phyloP scores from a whole-genome alignment of 1,140 invertebrate species.

The Brachionus calyciflorus region DNA sequence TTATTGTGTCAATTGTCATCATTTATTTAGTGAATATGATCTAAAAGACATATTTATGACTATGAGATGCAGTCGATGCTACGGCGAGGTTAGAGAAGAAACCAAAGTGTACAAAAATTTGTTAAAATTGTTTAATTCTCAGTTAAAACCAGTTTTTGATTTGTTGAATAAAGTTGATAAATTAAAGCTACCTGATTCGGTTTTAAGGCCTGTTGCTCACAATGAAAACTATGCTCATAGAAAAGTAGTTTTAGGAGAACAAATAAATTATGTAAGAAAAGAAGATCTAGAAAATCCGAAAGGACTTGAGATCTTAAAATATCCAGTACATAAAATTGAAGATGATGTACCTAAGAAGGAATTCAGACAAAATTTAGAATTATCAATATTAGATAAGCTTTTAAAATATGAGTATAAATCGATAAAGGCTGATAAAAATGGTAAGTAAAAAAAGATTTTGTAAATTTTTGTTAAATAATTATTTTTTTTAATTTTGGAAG shows the following conservation, averaged over 20 bases:
- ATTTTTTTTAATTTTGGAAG: background rate
- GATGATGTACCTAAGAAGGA: background rate
- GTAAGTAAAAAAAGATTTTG: too few relatives aligned
- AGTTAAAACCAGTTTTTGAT: conserved; percentile 6
- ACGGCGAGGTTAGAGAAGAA: conserved; percentile 6
- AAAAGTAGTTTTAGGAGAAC: background rate
- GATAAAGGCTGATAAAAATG: background rate
- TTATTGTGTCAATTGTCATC: background rate
- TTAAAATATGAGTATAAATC: conserved; percentile 14
- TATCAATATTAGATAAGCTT: background rate
- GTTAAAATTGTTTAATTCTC: background rate
- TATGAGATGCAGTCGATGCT: conserved; percentile 25
- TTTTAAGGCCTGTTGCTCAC: conserved; percentile 2
- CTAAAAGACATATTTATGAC: conserved; percentile 37
- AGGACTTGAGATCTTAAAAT: background rate
- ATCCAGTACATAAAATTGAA: background rate
- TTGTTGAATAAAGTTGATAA: conserved; percentile 27
- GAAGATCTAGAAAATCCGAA: background rate
- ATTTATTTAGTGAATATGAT: conserved; percentile 3
- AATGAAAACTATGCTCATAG: background rate
- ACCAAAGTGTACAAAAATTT: background rate
- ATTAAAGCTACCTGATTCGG: background rate
- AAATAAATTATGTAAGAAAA: conserved; percentile 37
- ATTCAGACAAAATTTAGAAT: background rate
- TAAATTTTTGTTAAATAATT: background rate